A percentile compares a stretch with the other conserved stretches of the same genome.
Conservation (phyloP, 2,888 invertebrate species). For the Hermaeophaga mercurialis region DNA sequence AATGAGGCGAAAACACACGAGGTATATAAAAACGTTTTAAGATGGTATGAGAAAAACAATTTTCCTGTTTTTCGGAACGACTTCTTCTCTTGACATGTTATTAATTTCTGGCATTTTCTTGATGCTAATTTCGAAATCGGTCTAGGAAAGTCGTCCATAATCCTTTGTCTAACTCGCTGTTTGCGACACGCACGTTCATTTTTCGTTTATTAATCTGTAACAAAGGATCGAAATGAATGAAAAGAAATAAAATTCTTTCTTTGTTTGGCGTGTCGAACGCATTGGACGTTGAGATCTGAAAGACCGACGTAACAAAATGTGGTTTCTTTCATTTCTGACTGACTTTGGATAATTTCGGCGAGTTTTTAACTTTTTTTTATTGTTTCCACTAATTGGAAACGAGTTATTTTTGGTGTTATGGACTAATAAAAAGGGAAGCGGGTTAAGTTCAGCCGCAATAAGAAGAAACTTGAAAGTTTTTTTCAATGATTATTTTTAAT, state of each 20-base stretch:
- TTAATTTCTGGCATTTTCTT: too few relatives aligned
- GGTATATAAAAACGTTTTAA: too few relatives aligned
- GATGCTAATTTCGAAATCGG: too few relatives aligned
- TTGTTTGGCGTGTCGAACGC: slow-evolving; percentile 27
- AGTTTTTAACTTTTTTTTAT: slow-evolving; percentile 22
- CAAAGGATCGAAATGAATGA: slow-evolving; percentile 1
- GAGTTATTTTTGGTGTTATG: slow-evolving; percentile 25
- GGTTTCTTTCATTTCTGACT: slow-evolving; percentile 24
- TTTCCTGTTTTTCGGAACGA: too few relatives aligned
- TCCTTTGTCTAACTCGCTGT: slow-evolving; percentile 3
- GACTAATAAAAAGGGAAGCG: slow-evolving; percentile 18
- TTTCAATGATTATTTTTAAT: too few relatives aligned
- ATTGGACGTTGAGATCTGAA: slow-evolving; percentile 26
- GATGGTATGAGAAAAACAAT: too few relatives aligned
- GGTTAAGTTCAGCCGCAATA: slow-evolving; percentile 11
- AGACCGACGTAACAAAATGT: slow-evolving; percentile 26
- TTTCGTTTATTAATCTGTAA: slow-evolving; percentile 7
- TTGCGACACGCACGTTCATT: slow-evolving; percentile 7
- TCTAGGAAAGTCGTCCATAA: too few relatives aligned
- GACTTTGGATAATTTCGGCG: slow-evolving; percentile 24
- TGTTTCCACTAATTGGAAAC: slow-evolving; percentile 25
- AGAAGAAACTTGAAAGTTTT: too few relatives aligned
- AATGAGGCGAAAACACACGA: too few relatives aligned
- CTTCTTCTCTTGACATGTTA: too few relatives aligned
- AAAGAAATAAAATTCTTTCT: slow-evolving; percentile 22